Evolutionary conservation across 2,797 vertebrate genomes (phyloP).

Genomic region (Paguma larvata): DNA sequence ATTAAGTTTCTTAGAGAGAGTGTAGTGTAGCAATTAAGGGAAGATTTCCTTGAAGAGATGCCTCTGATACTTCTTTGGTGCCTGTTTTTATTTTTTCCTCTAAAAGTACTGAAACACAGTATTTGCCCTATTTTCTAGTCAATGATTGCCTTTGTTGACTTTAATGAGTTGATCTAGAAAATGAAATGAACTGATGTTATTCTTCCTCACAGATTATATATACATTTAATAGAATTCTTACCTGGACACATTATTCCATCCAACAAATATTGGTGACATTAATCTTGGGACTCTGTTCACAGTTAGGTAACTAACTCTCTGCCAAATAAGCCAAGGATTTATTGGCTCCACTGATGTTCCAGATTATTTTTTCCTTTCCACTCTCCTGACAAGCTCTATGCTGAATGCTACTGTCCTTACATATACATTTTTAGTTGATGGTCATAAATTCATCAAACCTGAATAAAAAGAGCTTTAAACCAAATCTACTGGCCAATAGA

Average conservation of each 20-base stretch:
- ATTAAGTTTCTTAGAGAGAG: neutral
- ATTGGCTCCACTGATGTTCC: neutral
- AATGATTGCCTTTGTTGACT: neutral
- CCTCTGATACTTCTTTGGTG: neutral
- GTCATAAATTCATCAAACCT: slow-evolving; percentile 53
- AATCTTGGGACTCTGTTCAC: neutral
- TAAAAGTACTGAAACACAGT: neutral
- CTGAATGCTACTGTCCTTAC: neutral
- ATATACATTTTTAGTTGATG: neutral
- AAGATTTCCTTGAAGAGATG: neutral
- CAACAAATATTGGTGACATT: neutral
- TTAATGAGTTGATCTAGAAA: slow-evolving; percentile 44
- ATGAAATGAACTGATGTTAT: neutral
- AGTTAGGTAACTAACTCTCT: neutral
- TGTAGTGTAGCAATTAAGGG: neutral
- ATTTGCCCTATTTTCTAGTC: slow-evolving; percentile 22
- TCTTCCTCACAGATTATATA: neutral
- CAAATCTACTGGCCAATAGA: neutral
- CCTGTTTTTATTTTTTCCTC: neutral
- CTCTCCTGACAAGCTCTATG: neutral
- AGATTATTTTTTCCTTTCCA: neutral
- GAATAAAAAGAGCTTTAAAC: slow-evolving; percentile 48
- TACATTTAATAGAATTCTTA: neutral
- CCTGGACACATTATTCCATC: neutral
- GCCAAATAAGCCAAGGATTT: neutral